Percentiles rank a stretch among this genome's conserved stretches.
phyloP scores from a whole-genome alignment of 2,797 vertebrate species.

The Acomys russatus region DNA sequence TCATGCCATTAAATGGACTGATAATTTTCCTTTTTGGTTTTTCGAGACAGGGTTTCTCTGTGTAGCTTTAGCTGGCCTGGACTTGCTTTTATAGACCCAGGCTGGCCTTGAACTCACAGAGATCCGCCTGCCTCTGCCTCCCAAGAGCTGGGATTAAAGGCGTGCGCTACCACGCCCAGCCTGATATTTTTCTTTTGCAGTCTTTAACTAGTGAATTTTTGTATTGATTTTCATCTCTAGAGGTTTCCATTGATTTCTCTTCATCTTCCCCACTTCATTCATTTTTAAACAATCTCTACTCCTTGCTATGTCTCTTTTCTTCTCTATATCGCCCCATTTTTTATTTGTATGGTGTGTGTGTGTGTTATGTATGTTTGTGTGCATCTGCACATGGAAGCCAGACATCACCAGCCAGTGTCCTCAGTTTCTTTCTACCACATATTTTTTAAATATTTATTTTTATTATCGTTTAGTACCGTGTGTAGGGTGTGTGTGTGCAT shows the following conservation, averaged over 20 bases:
- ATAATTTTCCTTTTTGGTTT: neutral
- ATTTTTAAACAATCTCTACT: neutral
- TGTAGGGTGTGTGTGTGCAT: neutral
- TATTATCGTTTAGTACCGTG: neutral
- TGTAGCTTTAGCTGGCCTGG: no score
- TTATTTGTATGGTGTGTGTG: neutral
- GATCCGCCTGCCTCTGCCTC: no score
- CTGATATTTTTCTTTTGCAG: neutral
- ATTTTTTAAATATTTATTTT: neutral
- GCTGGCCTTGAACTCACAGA: no score
- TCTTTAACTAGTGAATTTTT: slow-evolving; percentile 30
- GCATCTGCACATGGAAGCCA: neutral
- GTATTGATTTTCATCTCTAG: neutral
- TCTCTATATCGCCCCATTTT: neutral
- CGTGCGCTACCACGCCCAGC: no score
- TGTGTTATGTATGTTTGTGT: neutral
- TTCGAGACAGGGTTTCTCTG: no score
- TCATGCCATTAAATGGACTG: neutral
- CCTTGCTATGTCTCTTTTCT: neutral
- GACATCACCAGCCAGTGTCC: neutral
- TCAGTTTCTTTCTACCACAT: neutral
- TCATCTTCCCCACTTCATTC: neutral
- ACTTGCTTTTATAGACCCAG: no score
- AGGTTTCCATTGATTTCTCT: neutral
- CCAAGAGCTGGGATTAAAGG: no score